Conservation (phyloP, 2,888 invertebrate species). For the Macaria notata region DNA sequence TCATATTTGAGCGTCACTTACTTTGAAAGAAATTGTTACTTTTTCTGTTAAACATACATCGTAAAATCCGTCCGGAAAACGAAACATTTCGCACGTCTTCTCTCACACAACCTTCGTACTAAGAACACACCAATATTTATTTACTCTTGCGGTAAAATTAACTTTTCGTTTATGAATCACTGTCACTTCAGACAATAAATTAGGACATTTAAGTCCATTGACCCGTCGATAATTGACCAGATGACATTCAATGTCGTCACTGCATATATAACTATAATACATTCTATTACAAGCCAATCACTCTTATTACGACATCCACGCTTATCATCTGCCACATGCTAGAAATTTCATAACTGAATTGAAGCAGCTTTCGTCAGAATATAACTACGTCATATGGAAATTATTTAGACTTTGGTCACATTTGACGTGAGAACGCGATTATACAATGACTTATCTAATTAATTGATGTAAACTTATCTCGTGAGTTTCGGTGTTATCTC, state of each 20-base stretch:
- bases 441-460: constrained; percentile 15
- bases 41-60: background rate
- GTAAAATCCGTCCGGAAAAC: background rate
- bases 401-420: constrained; percentile 19
- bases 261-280: constrained; percentile 12
- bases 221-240: constrained; percentile 58
- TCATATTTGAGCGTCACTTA: too few relatives aligned
- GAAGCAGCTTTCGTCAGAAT: constrained; percentile 20
- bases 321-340: constrained; percentile 31
- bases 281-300: constrained; percentile 23
- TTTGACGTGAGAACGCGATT: constrained; percentile 14
- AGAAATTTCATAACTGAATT: constrained; percentile 22
- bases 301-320: constrained; percentile 31
- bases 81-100: constrained; percentile 5
- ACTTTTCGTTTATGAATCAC: constrained; percentile 19
- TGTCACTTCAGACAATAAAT: constrained; percentile 48
- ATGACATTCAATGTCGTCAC: constrained; percentile 57
- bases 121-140: constrained; percentile 15
- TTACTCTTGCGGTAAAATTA: constrained; percentile 21
- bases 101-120: constrained; percentile 7
- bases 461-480: constrained; percentile 17
- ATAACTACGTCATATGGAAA: constrained; percentile 16
- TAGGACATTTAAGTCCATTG: constrained; percentile 63
- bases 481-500: constrained; percentile 15
- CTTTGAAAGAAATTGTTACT: too few relatives aligned